Base-by-base conservation (phyloP, 2,113 vertebrate species). In the Pseudonaja textilis region DNA sequence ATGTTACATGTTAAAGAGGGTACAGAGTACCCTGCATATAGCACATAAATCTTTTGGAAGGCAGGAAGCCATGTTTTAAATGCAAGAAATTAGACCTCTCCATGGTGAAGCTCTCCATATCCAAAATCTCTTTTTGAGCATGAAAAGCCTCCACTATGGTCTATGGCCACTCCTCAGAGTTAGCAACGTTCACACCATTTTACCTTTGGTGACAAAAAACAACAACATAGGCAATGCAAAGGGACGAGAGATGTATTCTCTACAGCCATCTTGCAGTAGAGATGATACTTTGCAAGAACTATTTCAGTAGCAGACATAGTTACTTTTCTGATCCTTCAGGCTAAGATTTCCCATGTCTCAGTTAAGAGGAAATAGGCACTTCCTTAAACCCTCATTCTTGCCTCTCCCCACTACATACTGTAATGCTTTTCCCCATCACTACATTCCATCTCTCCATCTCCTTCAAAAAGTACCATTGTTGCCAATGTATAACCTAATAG, bases 301-400 rank as follows among this genome's bases (percentile, higher is more conserved):
- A 54, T 74, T 89, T 47, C 23, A 54, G 64, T n/a, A 55, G 81
- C 86, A 88, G 52, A 55, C n/a, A 9, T 18, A n/a, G 64, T 56
- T 56, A 61, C 45, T 54, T 69, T 57, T 47, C 25, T 3, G 26
- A 42, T 89, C 14, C 90, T 52, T 89, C 90, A 89, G 26, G n/a
- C 90, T 89, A 16, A 91, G 59, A 45, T 85, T 85, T 55, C 54
- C 29, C 45, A 22, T 52, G 54, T 54, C 59, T 89, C 29, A 42
- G 64, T 69, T 69, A n/a, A 50, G 45, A 91, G 90, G 42, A 91
- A 91, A 93, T n/a, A 89, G 23, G 7, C 69, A 52, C 54, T 39
- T 89, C 90, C 87, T 89, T 5, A 45, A 34, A 55, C 64, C 52
- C 34, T 9, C 47, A 25, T 56, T 74, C 50, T 92, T 56, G 22